phyloP scores from a whole-genome alignment of 2,113 vertebrate genomes.

The Accipiter virgatus region DNA sequence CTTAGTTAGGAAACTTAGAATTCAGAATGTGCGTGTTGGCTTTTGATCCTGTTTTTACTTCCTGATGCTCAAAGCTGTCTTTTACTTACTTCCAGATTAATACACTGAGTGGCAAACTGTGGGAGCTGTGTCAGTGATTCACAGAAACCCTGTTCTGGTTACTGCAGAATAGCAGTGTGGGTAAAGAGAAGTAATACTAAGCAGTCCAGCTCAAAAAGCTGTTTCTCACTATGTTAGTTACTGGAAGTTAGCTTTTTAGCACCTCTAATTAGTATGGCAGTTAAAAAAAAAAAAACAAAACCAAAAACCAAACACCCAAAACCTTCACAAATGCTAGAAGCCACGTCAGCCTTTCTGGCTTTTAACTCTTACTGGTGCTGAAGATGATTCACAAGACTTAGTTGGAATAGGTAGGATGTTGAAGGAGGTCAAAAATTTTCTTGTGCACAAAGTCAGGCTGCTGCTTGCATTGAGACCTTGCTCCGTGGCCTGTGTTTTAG shows the following conservation, averaged over 20 bases:
- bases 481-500: background rate
- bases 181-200: background rate
- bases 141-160: background rate
- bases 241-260: background rate
- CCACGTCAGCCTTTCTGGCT: background rate
- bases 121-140: background rate
- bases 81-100: background rate
- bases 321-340: background rate
- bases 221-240: background rate
- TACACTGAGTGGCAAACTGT: background rate
- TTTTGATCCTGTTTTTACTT: background rate
- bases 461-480: background rate
- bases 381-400: background rate
- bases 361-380: background rate
- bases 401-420: background rate
- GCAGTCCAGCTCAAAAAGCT: background rate
- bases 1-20: background rate
- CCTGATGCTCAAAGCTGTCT: background rate
- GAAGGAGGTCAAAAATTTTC: background rate
- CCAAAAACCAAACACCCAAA: rapidly evolving
- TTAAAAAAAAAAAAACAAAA: background rate
- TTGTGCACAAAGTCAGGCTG: background rate
- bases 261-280: background rate
- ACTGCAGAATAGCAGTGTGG: background rate
- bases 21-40: background rate